Percentiles rank a stretch among this genome's conserved stretches.
Evolutionary conservation across 1,140 invertebrate species (phyloP).

Genomic region (Limonius californicus): DNA sequence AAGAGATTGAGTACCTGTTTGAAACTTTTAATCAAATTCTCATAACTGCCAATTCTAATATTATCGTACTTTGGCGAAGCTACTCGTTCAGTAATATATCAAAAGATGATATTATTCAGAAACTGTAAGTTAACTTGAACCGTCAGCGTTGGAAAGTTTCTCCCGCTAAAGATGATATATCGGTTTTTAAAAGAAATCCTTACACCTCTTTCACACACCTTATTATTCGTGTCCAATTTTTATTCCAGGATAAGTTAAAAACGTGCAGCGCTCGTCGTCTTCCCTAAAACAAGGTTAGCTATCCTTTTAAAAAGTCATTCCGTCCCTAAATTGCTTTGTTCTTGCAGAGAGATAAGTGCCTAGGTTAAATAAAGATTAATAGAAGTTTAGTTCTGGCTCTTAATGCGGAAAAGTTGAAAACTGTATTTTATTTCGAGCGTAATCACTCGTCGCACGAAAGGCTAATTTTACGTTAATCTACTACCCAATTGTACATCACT

Average conservation of each 20-base stretch:
- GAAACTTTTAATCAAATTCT: conserved; percentile 13
- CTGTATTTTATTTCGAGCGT: too few species aligned
- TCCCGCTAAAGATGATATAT: conserved; percentile 29
- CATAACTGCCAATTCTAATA: conserved; percentile 14
- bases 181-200: conserved; percentile 29
- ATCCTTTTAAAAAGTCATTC: too few species aligned
- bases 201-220: not conserved
- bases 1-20: conserved; percentile 8
- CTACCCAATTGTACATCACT: too few species aligned
- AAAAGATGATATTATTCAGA: conserved; percentile 30
- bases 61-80: not conserved
- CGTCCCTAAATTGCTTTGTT: too few species aligned
- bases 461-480: too few species aligned
- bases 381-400: too few species aligned
- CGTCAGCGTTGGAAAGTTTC: conserved; percentile 32
- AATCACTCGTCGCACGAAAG: too few species aligned
- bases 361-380: too few species aligned
- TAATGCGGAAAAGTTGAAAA: too few species aligned
- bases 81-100: conserved; percentile 10
- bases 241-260: not conserved
- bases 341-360: too few species aligned
- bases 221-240: conserved; percentile 8
- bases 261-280: not conserved
- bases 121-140: conserved; percentile 31
- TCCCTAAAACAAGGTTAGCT: too few species aligned